Percentiles rank a stretch among this genome's conserved stretches.
phyloP scores from a whole-genome alignment of 2,888 invertebrate genomes.

The Nymphalis urticae region DNA sequence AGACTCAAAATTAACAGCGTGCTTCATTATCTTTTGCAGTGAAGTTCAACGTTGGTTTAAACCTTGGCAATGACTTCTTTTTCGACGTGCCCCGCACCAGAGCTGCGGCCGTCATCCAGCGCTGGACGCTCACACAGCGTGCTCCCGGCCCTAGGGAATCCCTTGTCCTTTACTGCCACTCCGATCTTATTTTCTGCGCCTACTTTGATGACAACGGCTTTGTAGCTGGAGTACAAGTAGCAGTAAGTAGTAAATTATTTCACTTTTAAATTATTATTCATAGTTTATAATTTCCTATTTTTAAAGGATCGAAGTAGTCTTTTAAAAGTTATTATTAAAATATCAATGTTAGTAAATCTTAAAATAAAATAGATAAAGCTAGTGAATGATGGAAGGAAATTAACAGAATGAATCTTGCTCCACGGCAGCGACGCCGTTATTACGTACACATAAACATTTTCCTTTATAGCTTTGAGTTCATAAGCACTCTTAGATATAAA shows the following conservation, averaged over 20 bases:
- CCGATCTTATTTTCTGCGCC: slow-evolving; percentile 51
- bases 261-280: too few relatives aligned
- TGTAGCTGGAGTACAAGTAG: slow-evolving; percentile 58
- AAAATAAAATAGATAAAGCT: too few relatives aligned
- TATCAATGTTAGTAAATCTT: too few relatives aligned
- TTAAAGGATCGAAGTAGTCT: too few relatives aligned
- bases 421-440: too few relatives aligned
- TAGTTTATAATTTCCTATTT: too few relatives aligned
- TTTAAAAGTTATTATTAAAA: too few relatives aligned
- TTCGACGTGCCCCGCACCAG: slow-evolving; percentile 47
- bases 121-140: slow-evolving; percentile 46
- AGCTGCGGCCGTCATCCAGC: slow-evolving; percentile 41
- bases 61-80: slow-evolving; percentile 46
- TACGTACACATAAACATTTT: too few relatives aligned
- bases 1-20: neutral
- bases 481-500: too few relatives aligned
- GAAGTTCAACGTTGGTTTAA: slow-evolving; percentile 41
- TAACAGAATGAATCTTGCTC: too few relatives aligned
- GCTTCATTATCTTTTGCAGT: slow-evolving; percentile 30
- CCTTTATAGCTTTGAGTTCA: too few relatives aligned
- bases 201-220: slow-evolving; percentile 54
- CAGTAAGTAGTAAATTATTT: slow-evolving; percentile 49
- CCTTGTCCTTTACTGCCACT: slow-evolving; percentile 53
- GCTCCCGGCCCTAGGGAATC: slow-evolving; percentile 42
- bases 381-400: too few relatives aligned